Evolutionary conservation across 1,140 invertebrate genomes (phyloP).

Genomic region (Drosophila gunungcola): DNA sequence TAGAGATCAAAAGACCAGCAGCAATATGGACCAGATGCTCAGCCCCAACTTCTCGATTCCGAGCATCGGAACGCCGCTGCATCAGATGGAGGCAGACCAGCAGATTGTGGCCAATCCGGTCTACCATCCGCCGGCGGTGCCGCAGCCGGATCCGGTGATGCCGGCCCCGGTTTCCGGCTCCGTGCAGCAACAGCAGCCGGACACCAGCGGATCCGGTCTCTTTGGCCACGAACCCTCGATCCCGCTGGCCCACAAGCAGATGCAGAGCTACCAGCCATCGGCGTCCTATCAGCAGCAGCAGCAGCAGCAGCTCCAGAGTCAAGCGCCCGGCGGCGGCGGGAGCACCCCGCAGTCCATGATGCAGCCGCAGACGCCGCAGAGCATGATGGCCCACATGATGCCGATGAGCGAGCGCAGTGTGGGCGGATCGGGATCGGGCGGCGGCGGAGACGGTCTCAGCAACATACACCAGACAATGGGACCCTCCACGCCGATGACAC

Average conservation of each 20-base stretch:
- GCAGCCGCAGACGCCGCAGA: conserved; percentile 95
- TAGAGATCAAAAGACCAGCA: conserved; percentile 12
- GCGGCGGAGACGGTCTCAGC: conserved; percentile 83
- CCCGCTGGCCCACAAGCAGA: conserved; percentile 87
- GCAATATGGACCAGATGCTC: conserved; percentile 90
- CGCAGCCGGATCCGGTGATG: conserved; percentile 77
- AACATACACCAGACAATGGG: conserved; percentile 88
- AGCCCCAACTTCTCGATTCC: conserved; percentile 95
- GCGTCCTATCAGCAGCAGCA: conserved; percentile 52
- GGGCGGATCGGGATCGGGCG: conserved; percentile 47
- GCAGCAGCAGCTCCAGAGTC: conserved; percentile 30
- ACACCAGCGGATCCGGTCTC: conserved; percentile 42
- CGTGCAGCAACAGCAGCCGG: conserved; percentile 59
- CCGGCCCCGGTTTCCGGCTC: conserved; percentile 76
- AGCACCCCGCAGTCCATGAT: conserved; percentile 91
- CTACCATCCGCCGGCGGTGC: conserved; percentile 89
- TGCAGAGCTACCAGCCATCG: conserved; percentile 85
- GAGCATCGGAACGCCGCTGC: conserved; percentile 94
- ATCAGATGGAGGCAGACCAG: conserved; percentile 96
- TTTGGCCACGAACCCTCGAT: conserved; percentile 76
- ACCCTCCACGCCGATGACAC: conserved; percentile 94
- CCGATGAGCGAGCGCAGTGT: conserved; percentile 86
- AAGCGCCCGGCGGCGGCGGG: conserved; percentile 86
- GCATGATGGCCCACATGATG: conserved; percentile 93
- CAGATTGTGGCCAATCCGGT: conserved; percentile 88